Percentiles rank a stretch among this genome's conserved stretches.
phyloP scores from a whole-genome alignment of 2,113 vertebrate genomes.

The Naja naja region DNA sequence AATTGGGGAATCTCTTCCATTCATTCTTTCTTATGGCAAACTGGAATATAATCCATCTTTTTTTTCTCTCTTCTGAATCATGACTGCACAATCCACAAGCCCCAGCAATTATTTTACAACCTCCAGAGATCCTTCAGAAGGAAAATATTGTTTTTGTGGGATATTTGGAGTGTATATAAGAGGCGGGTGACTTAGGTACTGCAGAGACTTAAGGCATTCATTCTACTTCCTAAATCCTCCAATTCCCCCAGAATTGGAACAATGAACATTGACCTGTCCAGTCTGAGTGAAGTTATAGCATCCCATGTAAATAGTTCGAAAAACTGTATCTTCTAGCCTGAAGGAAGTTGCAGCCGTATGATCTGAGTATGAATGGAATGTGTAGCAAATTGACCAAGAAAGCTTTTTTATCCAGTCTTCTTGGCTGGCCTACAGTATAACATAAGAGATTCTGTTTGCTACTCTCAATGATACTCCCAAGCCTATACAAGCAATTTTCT shows the following conservation, averaged over 20 bases:
- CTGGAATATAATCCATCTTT: background rate
- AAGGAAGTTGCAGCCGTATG: background rate
- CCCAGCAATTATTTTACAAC: background rate
- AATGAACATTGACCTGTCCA: background rate
- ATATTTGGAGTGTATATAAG: background rate
- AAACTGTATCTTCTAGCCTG: background rate
- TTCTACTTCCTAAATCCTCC: background rate
- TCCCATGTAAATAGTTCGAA: background rate
- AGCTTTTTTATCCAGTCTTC: background rate
- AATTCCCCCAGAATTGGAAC: background rate
- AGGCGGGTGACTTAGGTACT: background rate
- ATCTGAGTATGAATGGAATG: background rate
- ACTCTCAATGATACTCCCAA: background rate
- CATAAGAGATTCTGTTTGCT: background rate
- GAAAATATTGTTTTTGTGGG: background rate
- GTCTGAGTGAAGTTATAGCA: background rate
- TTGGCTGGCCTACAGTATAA: background rate
- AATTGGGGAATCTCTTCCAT: background rate
- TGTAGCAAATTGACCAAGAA: background rate
- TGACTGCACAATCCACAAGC: background rate
- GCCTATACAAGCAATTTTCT: background rate
- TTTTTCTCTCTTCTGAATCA: background rate
- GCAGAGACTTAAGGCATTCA: background rate
- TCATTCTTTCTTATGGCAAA: background rate
- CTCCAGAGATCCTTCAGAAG: background rate